Conservation (phyloP, 2,113 vertebrate species). For the Vulpes ferrilata region DNA sequence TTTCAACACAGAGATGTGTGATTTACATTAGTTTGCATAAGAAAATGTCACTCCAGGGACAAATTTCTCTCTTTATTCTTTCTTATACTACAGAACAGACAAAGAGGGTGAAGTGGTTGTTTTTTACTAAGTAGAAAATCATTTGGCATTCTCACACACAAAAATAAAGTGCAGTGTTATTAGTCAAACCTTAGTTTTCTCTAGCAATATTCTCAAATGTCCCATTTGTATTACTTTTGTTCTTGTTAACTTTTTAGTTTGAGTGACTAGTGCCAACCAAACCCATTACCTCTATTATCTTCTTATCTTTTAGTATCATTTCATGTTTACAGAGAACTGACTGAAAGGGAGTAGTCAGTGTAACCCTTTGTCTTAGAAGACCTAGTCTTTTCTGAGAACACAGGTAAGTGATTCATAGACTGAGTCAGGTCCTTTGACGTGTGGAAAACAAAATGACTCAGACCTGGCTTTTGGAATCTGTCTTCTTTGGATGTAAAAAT, state of each 20-base stretch:
- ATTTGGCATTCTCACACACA: constrained; percentile 21
- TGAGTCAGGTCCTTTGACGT: background rate
- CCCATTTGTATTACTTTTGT: background rate
- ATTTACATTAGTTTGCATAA: constrained; percentile 78
- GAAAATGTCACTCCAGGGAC: constrained; percentile 76
- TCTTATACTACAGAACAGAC: constrained; percentile 72
- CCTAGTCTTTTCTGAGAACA: background rate
- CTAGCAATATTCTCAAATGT: background rate
- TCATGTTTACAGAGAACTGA: background rate
- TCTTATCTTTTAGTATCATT: background rate
- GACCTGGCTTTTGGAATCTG: background rate
- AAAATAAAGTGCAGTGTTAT: background rate
- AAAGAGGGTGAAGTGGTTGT: constrained; percentile 19
- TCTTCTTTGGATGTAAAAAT: constrained; percentile 27
- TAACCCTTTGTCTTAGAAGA: background rate
- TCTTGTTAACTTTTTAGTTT: background rate
- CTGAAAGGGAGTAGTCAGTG: background rate
- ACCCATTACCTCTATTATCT: background rate
- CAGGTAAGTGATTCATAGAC: background rate
- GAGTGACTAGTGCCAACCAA: background rate
- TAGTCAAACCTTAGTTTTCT: background rate
- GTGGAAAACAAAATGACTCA: background rate
- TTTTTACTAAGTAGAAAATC: constrained; percentile 7
- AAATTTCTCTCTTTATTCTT: constrained; percentile 74
- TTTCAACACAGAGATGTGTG: constrained; percentile 73